A percentile compares a stretch with the other conserved stretches of the same genome.
Conservation (phyloP, 2,888 invertebrate genomes). For the Diplolepis rosae region DNA sequence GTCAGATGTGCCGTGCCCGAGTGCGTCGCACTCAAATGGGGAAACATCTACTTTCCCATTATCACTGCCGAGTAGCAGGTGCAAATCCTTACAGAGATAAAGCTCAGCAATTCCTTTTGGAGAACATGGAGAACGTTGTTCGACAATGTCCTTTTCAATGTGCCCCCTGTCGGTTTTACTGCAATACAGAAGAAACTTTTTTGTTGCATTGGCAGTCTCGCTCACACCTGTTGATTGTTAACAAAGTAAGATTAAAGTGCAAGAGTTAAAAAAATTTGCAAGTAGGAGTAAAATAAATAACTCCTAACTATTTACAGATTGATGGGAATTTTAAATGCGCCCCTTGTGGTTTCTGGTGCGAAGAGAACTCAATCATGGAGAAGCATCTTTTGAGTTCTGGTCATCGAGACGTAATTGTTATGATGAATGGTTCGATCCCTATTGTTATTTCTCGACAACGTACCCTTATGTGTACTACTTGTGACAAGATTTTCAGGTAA, state of each 20-base stretch:
- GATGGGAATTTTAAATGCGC: constrained; percentile 83
- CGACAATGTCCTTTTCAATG: constrained; percentile 91
- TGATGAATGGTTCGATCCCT: constrained; percentile 87
- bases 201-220: constrained; percentile 84
- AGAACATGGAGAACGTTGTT: constrained; percentile 86
- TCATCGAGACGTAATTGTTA: constrained; percentile 84
- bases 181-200: constrained; percentile 83
- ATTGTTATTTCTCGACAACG: constrained; percentile 83
- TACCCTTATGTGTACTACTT: constrained; percentile 80
- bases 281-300: not conserved
- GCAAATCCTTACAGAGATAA: constrained; percentile 78
- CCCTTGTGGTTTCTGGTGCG: constrained; percentile 83
- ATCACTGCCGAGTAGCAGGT: constrained; percentile 83
- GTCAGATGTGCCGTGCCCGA: constrained; percentile 83
- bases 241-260: constrained; percentile 61
- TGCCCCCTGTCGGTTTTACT: constrained; percentile 88
- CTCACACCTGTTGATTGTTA: constrained; percentile 76
- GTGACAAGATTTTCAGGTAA: constrained; percentile 79
- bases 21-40: constrained; percentile 83
- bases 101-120: constrained; percentile 80
- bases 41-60: constrained; percentile 90
- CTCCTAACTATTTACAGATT: constrained; percentile 59
- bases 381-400: constrained; percentile 80
- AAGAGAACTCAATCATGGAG: constrained; percentile 80
- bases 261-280: not conserved